phyloP scores from a whole-genome alignment of 1,140 invertebrate genomes.

The Cydia splendana region DNA sequence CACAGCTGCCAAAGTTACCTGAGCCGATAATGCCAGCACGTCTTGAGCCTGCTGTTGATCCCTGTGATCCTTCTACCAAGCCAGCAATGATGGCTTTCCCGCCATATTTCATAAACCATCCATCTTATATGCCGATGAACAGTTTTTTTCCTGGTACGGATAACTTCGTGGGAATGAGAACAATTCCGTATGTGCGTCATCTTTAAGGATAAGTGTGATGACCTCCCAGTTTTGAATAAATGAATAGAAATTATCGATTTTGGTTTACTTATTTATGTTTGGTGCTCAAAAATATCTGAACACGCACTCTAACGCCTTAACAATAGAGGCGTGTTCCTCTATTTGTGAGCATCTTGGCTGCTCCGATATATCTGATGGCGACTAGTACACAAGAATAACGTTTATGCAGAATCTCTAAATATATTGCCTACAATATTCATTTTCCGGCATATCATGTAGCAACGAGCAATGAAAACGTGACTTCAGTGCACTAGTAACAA shows the following conservation, averaged over 20 bases:
- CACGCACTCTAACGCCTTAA: too few species aligned
- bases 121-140: background rate
- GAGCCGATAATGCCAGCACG: background rate
- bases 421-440: too few species aligned
- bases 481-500: too few species aligned
- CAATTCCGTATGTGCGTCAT: background rate
- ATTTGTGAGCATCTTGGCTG: too few species aligned
- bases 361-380: too few species aligned
- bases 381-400: too few species aligned
- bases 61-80: background rate
- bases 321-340: too few species aligned
- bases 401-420: too few species aligned
- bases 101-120: background rate
- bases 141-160: background rate
- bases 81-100: background rate
- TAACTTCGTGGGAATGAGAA: background rate
- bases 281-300: too few species aligned
- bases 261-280: background rate
- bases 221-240: slow-evolving; percentile 6
- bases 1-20: background rate
- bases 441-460: too few species aligned
- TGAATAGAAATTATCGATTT: background rate
- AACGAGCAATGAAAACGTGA: too few species aligned
- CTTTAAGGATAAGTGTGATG: background rate
- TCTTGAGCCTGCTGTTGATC: background rate